Evolutionary conservation across 2,113 vertebrate species (phyloP).

Genomic region (Rallus limicola): DNA sequence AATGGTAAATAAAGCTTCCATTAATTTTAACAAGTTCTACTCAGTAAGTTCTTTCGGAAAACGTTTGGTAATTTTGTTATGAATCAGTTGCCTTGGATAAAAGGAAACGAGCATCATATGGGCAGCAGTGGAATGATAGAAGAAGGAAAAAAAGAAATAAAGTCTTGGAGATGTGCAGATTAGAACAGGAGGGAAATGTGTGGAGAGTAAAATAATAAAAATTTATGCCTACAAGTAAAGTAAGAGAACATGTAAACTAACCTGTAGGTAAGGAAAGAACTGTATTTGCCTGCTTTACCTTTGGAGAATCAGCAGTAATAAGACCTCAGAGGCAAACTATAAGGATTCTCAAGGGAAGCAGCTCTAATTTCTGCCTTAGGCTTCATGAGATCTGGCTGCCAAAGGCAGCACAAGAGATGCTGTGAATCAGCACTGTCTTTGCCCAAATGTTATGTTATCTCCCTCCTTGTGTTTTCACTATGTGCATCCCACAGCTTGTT

Average conservation of each 20-base stretch:
- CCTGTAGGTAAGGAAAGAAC: not conserved
- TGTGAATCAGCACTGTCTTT: not conserved
- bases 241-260: not conserved
- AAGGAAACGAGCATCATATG: not conserved
- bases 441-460: not conserved
- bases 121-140: not conserved
- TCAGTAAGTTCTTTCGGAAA: not conserved
- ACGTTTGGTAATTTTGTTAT: not conserved
- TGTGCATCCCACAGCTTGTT: not conserved
- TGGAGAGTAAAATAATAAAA: not conserved
- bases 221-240: not conserved
- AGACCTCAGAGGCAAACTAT: not conserved
- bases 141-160: not conserved
- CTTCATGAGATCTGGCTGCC: not conserved
- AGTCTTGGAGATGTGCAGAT: not conserved
- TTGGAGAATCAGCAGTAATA: not conserved
- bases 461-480: not conserved
- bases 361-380: not conserved
- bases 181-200: fast-evolving
- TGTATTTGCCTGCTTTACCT: not conserved
- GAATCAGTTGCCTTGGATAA: not conserved
- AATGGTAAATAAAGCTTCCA: not conserved
- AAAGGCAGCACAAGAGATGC: not conserved
- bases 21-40: not conserved
- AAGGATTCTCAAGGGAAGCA: not conserved